Evolutionary conservation across 1,140 invertebrate species (phyloP), one percentile per base, ranked within the genome.

Genomic region (Uloborus diversus): DNA sequence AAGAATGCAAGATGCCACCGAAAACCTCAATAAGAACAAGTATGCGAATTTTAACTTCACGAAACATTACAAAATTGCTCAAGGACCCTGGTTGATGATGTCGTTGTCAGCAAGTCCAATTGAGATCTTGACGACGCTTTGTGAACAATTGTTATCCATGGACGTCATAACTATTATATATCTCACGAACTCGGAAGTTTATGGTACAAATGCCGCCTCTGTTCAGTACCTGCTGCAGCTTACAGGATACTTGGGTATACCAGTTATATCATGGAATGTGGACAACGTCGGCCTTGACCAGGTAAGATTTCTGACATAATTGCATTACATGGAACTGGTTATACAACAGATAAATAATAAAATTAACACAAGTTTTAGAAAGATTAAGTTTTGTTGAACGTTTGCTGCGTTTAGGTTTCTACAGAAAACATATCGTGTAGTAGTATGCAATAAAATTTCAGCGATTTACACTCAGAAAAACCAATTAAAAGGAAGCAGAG

Each of bases 211-310:
- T 86, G 96, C 95, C 57, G 95, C 94, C 71, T 96, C 94, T 61
- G 94, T 94, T 30, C 95, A 97, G 86, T 97, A 97, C 87, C 95
- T 97, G 85, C 90, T 97, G 56, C 94, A 97, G 88, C 88, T 97
- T 81, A 94, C 94, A 66, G 93, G 93, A 32, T 96, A 95, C 87
- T 84, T 92, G 28, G 92, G 93, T 25, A 93, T 95, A 71, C 93
- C 95, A 80, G 94, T 97, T 11, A 95, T 97, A 81, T 82, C 94
- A 0, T 97, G 95, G 95, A 97, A 97, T 86, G 94, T 94, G 1
- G 95, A 97, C 85, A 97, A 96, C 86, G 96, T 95, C 1, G 94
- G 94, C 49, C 88, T 96, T 7, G 90, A 91, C 83, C 87, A 91
- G 87, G 92, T 92, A 85, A 65, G 56, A 33, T 49, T 4, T 11